phyloP scores from a whole-genome alignment of 2,113 vertebrate genomes.

The Carlito syrichta region DNA sequence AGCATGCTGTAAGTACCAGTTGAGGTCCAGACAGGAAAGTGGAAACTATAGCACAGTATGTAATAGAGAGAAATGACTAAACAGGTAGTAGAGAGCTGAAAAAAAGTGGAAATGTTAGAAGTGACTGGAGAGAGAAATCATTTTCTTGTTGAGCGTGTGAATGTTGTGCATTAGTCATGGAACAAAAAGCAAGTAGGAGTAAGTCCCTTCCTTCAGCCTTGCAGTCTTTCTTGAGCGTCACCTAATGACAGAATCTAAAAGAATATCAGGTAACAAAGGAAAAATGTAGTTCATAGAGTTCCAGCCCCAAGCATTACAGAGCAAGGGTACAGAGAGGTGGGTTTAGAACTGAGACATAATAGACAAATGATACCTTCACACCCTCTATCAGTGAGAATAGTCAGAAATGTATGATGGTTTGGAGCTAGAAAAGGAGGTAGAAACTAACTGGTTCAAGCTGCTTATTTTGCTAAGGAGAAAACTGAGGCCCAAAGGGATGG shows the following conservation, averaged over 20 bases:
- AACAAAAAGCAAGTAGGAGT: neutral
- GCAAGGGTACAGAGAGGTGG: neutral
- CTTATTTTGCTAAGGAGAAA: conserved; percentile 51
- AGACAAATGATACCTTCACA: neutral
- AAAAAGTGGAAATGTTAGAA: neutral
- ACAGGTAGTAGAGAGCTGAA: neutral
- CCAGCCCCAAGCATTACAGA: neutral
- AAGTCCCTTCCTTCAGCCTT: neutral
- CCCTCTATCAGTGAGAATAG: neutral
- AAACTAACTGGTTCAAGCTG: neutral
- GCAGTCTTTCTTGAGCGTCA: neutral
- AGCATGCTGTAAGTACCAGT: neutral
- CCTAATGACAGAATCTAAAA: neutral
- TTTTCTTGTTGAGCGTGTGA: neutral
- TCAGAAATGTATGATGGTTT: neutral
- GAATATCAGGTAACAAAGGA: neutral
- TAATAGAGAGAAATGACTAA: neutral
- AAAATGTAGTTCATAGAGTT: neutral
- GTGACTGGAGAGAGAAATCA: neutral
- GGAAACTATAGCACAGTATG: neutral
- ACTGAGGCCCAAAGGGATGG: neutral
- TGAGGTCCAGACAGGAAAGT: neutral
- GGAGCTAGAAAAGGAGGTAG: neutral
- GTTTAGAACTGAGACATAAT: neutral
- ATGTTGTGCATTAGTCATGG: neutral